A percentile compares a stretch with the other conserved stretches of the same genome.
phyloP scores from a whole-genome alignment of 2,888 invertebrate species.

The Ochropleura plecta region DNA sequence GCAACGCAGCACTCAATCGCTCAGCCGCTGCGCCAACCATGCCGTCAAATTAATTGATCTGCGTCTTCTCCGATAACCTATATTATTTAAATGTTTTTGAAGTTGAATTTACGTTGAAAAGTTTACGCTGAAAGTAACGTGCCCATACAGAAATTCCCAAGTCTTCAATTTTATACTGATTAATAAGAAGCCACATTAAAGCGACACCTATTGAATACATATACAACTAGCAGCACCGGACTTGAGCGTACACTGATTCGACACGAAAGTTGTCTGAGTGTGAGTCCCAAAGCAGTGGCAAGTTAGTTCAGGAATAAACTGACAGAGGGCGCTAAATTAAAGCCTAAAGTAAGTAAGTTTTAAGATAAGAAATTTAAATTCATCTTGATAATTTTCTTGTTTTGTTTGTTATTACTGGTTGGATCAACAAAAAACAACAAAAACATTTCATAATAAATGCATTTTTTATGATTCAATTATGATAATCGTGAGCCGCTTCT shows the following conservation, averaged over 20 bases:
- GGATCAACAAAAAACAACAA: conserved; percentile 10
- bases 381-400: conserved; percentile 7
- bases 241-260: not conserved
- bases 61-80: not conserved
- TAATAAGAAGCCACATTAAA: not conserved
- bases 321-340: conserved; percentile 39
- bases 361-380: not conserved
- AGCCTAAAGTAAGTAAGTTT: not conserved
- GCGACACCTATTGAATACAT: conserved; percentile 35
- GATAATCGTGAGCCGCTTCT: not conserved
- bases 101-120: not conserved
- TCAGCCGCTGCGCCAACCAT: too few species aligned
- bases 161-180: too few species aligned
- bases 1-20: too few species aligned
- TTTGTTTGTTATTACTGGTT: conserved; percentile 21
- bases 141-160: too few species aligned
- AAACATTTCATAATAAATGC: not conserved
- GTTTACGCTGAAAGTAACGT: not conserved
- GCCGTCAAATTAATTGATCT: too few species aligned
- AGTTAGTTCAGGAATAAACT: conserved; percentile 11
- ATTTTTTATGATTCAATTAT: conserved; percentile 4
- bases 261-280: not conserved
- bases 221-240: conserved; percentile 16
- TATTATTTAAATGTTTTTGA: not conserved
- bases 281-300: not conserved